Evolutionary conservation across 2,797 vertebrate genomes (phyloP).

Genomic region (Sarcoramphus papa): DNA sequence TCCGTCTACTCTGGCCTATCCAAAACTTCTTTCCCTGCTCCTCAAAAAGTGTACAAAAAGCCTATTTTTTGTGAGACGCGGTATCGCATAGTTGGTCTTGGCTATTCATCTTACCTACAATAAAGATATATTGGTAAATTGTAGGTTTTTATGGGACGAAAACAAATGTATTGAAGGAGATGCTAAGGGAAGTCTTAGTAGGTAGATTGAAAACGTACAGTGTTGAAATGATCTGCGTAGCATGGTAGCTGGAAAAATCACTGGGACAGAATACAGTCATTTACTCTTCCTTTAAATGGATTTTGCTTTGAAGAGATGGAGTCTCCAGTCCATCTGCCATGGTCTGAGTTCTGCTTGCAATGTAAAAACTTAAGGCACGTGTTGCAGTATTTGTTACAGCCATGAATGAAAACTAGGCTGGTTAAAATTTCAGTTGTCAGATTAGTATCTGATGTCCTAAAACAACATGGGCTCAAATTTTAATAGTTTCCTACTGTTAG

Average conservation of each 20-base stretch:
- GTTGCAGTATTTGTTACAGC: neutral
- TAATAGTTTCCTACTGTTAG: neutral
- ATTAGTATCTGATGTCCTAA: neutral
- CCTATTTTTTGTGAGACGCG: accelerated
- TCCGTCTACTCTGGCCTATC: neutral
- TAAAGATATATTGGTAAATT: neutral
- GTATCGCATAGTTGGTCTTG: neutral
- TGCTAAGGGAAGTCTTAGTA: neutral
- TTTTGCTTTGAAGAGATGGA: neutral
- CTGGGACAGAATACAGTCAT: neutral
- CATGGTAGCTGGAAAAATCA: accelerated
- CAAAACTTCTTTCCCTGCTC: neutral
- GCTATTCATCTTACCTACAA: neutral
- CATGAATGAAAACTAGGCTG: neutral
- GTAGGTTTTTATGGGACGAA: neutral
- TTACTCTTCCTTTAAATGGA: neutral
- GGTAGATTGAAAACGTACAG: neutral
- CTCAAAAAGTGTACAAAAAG: neutral
- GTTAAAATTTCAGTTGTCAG: neutral
- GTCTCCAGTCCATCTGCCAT: neutral
- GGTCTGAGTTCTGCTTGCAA: neutral
- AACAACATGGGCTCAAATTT: neutral
- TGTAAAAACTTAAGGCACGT: neutral
- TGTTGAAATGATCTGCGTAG: neutral
- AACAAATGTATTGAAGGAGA: neutral